These are phyloP conservation scores for Vulpes vulpes DNA, from an alignment of 2,113 vertebrate genomes.

Conservation along the genomic window DNA sequence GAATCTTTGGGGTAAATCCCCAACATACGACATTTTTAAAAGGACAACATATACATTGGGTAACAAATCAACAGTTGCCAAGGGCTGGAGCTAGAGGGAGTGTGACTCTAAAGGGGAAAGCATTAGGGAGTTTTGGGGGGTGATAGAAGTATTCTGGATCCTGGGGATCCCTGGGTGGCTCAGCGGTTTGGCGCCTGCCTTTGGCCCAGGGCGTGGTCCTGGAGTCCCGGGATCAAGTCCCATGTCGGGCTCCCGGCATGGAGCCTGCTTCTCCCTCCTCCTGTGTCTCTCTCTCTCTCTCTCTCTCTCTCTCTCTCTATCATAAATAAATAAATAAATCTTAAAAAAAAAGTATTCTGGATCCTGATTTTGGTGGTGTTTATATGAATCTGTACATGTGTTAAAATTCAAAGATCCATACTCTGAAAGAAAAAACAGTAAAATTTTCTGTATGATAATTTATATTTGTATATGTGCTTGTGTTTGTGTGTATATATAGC, in stretches of 20 bases:
- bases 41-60: neutral
- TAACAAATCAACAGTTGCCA: neutral
- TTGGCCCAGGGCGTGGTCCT: too few species aligned
- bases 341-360: neutral
- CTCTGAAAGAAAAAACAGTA: neutral
- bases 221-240: too few species aligned
- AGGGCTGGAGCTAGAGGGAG: neutral
- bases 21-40: neutral
- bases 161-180: neutral
- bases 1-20: too few species aligned
- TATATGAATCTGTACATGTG: neutral
- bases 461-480: neutral
- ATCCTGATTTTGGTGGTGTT: neutral
- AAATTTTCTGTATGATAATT: neutral
- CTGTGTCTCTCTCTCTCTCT: too few species aligned
- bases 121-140: neutral
- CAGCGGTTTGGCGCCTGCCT: too few species aligned
- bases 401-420: slow-evolving; percentile 2
- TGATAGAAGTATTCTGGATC: neutral
- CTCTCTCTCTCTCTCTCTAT: too few species aligned
- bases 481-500: neutral
- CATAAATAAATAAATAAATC: too few species aligned
- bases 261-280: too few species aligned
- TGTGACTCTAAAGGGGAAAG: neutral
- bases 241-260: too few species aligned